Evolutionary conservation across 2,888 invertebrate genomes (phyloP), one percentile per base, ranked within the genome.

Genomic region (Parnassius apollo): DNA sequence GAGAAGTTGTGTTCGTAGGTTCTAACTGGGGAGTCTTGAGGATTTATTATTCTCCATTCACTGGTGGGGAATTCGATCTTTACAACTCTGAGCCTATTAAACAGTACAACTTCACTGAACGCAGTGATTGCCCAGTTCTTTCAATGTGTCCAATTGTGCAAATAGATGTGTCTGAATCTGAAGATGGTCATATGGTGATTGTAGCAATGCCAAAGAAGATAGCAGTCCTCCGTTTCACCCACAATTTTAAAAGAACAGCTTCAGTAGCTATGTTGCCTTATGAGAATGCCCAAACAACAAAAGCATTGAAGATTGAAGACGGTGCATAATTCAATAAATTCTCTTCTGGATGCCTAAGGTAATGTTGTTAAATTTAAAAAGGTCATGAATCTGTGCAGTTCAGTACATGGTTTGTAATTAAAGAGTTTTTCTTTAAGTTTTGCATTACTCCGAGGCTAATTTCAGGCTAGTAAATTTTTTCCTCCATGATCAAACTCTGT

Each of bases 151-250:
- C 86, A 0, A 85, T 91, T 46, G 60, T 86, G 0, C 77, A 81
- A 62, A 78, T 90, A 8, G 89, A 91, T 56, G 78, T 86, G 0
- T 53, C 81, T 0, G 91, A 91, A 71, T 66, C 69, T 0, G 77
- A 80, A 49, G 75, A 80, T 1, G 84, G 86, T 0, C 91, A 91
- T 59, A 81, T 70, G 0, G 77, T 91, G 0, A 65, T 88, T 1
- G 82, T 88, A 0, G 89, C 80, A 0, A 88, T 89, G 88, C 88
- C 87, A 0, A 85, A 86, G 59, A 88, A 89, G 68, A 77, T 91
- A 10, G 84, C 81, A 0, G 71, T 85, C 0, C 53, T 91, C 0
- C 78, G 78, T n/a, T 88, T 82, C 42, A 71, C 59, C 0, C 85
- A 90, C 62, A 69, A 66, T 2, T 81, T 80, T 44, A 76, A 78